phyloP scores from a whole-genome alignment of 2,113 vertebrate species.

The Conger conger region DNA sequence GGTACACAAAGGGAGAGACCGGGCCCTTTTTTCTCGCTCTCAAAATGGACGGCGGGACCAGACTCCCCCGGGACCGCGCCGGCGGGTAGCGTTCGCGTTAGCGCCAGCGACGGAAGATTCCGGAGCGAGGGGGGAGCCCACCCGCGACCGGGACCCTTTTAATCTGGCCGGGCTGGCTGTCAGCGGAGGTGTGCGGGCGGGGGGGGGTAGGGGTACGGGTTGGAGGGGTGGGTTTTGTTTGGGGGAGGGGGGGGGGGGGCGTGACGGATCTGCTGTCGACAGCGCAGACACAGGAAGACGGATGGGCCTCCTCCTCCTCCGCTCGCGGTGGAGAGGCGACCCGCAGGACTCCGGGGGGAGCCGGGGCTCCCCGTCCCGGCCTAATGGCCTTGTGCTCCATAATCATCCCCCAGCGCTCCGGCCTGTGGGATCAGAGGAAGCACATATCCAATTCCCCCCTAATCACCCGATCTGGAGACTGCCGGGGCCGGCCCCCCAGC shows the following conservation, averaged over 20 bases:
- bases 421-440: conserved; percentile 27
- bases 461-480: conserved; percentile 28
- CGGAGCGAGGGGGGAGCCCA: not conserved
- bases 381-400: conserved; percentile 31
- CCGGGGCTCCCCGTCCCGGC: conserved; percentile 26
- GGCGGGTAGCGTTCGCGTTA: not conserved
- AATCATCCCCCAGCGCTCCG: conserved; percentile 16
- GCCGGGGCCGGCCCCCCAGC: conserved; percentile 1
- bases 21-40: not conserved
- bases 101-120: not conserved
- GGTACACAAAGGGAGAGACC: not conserved
- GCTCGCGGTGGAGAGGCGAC: conserved; percentile 27
- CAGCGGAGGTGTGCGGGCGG: not conserved
- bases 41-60: not conserved
- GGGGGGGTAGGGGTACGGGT: not conserved
- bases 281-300: conserved; percentile 39
- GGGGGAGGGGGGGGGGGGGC: not conserved
- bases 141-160: not conserved
- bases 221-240: not conserved
- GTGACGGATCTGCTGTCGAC: conserved; percentile 48
- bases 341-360: conserved; percentile 40
- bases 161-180: not conserved
- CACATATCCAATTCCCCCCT: conserved; percentile 24
- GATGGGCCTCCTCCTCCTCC: conserved; percentile 38
- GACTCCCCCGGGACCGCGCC: not conserved